Evolutionary conservation across 2,113 vertebrate species (phyloP), one percentile per base, ranked within the genome.

Genomic region (Triplophysa siluroides): DNA sequence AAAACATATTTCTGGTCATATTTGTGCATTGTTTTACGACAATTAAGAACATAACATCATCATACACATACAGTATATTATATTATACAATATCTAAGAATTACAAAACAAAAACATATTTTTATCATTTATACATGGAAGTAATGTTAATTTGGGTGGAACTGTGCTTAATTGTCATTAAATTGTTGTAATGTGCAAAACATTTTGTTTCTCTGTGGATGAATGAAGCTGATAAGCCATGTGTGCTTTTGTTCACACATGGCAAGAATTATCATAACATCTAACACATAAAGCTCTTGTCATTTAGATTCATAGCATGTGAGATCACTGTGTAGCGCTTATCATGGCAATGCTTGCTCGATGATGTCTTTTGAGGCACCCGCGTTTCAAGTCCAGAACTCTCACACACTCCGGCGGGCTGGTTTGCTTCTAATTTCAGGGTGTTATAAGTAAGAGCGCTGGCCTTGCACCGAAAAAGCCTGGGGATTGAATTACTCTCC

Each of bases 401-500:
- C 76, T 72, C 69, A 76, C 71, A 72, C 24, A 38, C 68, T 54
- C 66, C 50, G 82, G 78, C 74, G 76, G 79, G 78, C 85, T 88
- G 85, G 72, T 82, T 83, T 78, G 61, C 83, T 77, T 85, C 83
- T 84, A 81, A 85, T 86, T 84, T 86, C 60, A 84, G 45, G 58
- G 76, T 78, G 79, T 85, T 84, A 78, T 72, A 23, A 75, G 79
- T 78, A 81, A 23, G 47, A 72, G 71, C 70, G 69, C 82, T 78
- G 80, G 68, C 78, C 81, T 85, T 81, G 80, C 77, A 71, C 66
- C 12, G 72, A 87, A 88, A 78, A 83, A 84, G 86, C 81, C 82
- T 72, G 72, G 61, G 78, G 84, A 87, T 87, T 86, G 75, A 86
- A 86, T 86, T 87, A 84, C 85, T 74, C 76, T 80, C 63, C 75